Percentiles rank a stretch among this genome's conserved stretches.
Evolutionary conservation across 2,888 invertebrate species (phyloP).

Genomic region (Mythimna ferrago): DNA sequence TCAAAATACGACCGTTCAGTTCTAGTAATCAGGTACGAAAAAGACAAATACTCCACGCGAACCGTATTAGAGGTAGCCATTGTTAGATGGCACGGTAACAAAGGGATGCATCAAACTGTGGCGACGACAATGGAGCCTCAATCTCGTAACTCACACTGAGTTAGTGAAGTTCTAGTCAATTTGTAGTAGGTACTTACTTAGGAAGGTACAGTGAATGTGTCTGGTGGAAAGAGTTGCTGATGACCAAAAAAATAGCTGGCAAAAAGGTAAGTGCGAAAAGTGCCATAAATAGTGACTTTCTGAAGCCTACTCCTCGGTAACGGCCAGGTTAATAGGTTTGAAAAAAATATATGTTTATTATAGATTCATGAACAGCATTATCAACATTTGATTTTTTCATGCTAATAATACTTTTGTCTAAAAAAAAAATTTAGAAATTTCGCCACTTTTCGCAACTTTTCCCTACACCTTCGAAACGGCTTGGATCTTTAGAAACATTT

Average conservation of each 20-base stretch:
- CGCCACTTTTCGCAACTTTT: too few species aligned
- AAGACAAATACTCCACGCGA: constrained; percentile 45
- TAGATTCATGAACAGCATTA: too few species aligned
- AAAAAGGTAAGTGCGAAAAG: too few species aligned
- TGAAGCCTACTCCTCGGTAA: too few species aligned
- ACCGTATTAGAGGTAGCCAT: constrained; percentile 41
- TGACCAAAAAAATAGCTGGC: neutral
- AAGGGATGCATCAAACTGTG: constrained; percentile 42
- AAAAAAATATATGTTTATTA: too few species aligned
- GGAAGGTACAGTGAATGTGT: neutral
- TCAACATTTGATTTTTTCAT: too few species aligned
- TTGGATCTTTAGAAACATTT: too few species aligned
- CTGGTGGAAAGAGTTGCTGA: neutral
- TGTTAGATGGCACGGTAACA: constrained; percentile 40
- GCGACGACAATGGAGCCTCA: constrained; percentile 36
- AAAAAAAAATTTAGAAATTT: too few species aligned
- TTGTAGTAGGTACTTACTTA: constrained; percentile 9
- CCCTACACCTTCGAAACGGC: too few species aligned
- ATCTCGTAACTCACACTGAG: constrained; percentile 42
- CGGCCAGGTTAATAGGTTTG: too few species aligned
- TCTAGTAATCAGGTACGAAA: constrained; percentile 22
- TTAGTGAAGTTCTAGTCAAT: constrained; percentile 6
- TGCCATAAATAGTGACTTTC: too few species aligned
- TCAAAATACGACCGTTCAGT: constrained; percentile 15
- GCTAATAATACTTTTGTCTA: too few species aligned